Base-by-base conservation (phyloP, 1,140 invertebrate species). In the Choristoneura fumiferana region DNA sequence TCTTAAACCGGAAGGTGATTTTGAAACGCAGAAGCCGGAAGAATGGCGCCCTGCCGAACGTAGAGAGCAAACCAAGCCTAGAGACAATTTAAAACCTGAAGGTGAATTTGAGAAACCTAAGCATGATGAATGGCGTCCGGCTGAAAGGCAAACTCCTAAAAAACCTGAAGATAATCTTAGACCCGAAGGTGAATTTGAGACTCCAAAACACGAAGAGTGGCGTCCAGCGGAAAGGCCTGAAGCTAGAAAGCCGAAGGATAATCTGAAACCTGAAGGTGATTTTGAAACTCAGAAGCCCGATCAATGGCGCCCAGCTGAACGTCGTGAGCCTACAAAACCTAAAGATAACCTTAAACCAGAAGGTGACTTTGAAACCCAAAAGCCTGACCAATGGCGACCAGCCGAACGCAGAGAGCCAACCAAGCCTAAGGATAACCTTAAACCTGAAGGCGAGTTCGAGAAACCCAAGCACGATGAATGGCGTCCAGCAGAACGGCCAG, bases 1-100 rank as follows among this genome's bases (percentile, higher is more conserved):
- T 79, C 68, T 95, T 0, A 81, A 81, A 17, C 90, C 93, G 12
- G 93, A 94, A 72, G 93, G 94, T 8, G 91, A 93, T 81, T 94
- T 92, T 68, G 91, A 91, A 58, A 62, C 71, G 12, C 91, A 89
- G 0, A 87, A 91, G 34, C 88, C 89, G 60, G 83, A 84, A 0
- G 69, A 76, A 54, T 91, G 81, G 70, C 65, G 65, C 15, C 90
- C 89, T 12, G 93, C 90, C 0, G 93, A 94, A 67, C 75, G 91
- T 49, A 89, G 85, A 14, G 75, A 73, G 37, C 90, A 87, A 34
- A 91, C 86, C 54, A 90, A 89, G 58, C 92, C 91, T 0, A 75
- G 90, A 58, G 93, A 94, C 62, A 93, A 94, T 78, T 65, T 94
- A 0, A 76, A 82, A 37, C 84, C 90, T 9, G 91, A 92, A 72